Base-by-base conservation (phyloP, 2,888 invertebrate genomes). In the Lithophane socia region DNA sequence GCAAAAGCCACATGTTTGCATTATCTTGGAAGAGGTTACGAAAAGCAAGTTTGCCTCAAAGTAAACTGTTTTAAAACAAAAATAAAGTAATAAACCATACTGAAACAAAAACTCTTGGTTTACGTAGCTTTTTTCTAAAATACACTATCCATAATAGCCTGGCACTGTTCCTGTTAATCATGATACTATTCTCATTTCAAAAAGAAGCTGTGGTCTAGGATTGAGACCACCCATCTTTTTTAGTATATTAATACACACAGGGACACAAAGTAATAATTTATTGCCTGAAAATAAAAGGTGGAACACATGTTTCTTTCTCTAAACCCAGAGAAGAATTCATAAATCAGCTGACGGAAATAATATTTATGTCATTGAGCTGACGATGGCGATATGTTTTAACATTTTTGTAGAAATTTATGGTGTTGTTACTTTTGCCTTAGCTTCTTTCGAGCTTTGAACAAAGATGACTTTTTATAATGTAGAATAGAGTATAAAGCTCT, bases 331-430 rank as follows among this genome's bases (percentile, higher is more conserved):
- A 79, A 75, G 78, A 63, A 82, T 82, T 84, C 81, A 85, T 87
- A 86, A 88, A 90, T 88, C 80, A 78, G 80, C 60, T 69, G 82
- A 77, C 88, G 89, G 90, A 90, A 88, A 87, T 87, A 80, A 86
- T 87, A 87, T 88, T 88, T 86, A 86, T 85, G 85, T 87, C 79
- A 75, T 82, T 79, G 70, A 72, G 82, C 71, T 72, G 83, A 77
- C 68, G 79, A 70, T 75, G 78, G 82, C 71, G 82, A 56, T 60
- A 58, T 71, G 83, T 49, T n/a, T n/a, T 75, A 65, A 84, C 21
- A 63, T 85, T 84, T 69, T 86, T 69, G 21, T 58, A 64, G 44
- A 54, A 61, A 61, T 64, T 79, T 84, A 75, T 82, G 68, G 47
- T 37, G 61, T 52, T 44, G 13, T 58, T 52, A 44, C 8, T 66